A percentile compares a stretch with the other conserved stretches of the same genome.
Conservation (phyloP, 2,797 vertebrate genomes). For the Typhlichthys eigenmanni region DNA sequence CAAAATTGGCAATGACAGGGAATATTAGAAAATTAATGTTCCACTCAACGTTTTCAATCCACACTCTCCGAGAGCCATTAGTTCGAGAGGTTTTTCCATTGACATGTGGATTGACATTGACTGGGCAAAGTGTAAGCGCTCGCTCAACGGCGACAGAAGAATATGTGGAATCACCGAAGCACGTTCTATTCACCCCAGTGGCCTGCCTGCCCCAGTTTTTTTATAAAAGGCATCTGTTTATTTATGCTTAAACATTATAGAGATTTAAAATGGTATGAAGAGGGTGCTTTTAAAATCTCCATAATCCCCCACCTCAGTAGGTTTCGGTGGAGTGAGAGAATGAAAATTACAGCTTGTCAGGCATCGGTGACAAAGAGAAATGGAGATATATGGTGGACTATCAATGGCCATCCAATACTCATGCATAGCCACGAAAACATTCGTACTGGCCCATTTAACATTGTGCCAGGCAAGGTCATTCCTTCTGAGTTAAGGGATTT, state of each 20-base stretch:
- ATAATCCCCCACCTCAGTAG: slow-evolving; percentile 85
- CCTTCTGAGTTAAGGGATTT: slow-evolving; percentile 75
- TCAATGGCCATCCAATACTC: slow-evolving; percentile 78
- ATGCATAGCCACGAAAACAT: slow-evolving; percentile 70
- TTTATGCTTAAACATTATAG: slow-evolving; percentile 70
- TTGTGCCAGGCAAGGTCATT: slow-evolving; percentile 83
- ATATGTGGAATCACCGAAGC: slow-evolving; percentile 64
- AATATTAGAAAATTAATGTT: slow-evolving; percentile 64
- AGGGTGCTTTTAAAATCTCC: slow-evolving; percentile 80
- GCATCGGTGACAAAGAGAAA: slow-evolving; percentile 85
- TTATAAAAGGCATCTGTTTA: slow-evolving; percentile 73
- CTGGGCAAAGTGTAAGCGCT: slow-evolving; percentile 51
- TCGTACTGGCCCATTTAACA: slow-evolving; percentile 83
- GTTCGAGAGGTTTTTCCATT: slow-evolving; percentile 51
- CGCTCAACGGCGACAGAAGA: slow-evolving; percentile 51
- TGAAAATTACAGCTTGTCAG: slow-evolving; percentile 87
- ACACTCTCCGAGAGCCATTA: slow-evolving; percentile 46
- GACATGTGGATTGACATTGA: slow-evolving; percentile 64
- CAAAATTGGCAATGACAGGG: slow-evolving; percentile 57
- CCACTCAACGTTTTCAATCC: slow-evolving; percentile 45
- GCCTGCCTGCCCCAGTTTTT: slow-evolving; percentile 45
- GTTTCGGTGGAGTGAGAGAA: slow-evolving; percentile 84
- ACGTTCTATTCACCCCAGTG: slow-evolving; percentile 55
- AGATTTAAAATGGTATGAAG: slow-evolving; percentile 67
- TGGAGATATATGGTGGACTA: slow-evolving; percentile 86